These are phyloP conservation scores for Okamejei kenojei DNA, from an alignment of 2,797 vertebrate species.

Conservation along the genomic window DNA sequence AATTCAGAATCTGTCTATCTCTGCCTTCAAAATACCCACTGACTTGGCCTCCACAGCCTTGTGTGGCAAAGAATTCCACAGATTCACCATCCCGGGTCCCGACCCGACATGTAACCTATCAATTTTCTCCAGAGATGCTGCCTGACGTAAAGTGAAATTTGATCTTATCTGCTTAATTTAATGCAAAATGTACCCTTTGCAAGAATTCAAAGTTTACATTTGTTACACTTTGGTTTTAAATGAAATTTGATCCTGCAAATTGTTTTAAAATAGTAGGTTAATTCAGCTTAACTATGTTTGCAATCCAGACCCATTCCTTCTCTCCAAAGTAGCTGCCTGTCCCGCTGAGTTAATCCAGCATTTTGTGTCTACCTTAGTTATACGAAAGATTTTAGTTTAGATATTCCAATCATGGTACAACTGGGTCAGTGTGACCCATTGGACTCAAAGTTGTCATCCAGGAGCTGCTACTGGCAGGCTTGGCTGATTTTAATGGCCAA, in stretches of 20 bases:
- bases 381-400: not conserved
- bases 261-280: conserved; percentile 17
- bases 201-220: conserved; percentile 19
- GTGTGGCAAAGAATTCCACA: no score
- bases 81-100: no score
- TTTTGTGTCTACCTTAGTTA: not conserved
- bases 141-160: not conserved
- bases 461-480: not conserved
- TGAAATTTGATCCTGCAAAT: not conserved
- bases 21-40: no score
- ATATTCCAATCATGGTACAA: not conserved
- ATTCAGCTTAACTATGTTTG: not conserved
- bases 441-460: not conserved
- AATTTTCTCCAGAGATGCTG: no score
- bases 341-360: no score
- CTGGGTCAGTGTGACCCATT: no score
- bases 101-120: no score
- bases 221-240: not conserved
- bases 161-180: conserved; percentile 5
- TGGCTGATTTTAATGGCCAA: not conserved
- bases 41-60: no score
- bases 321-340: no score
- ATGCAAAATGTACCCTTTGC: not conserved
- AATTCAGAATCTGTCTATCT: no score
- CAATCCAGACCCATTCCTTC: not conserved